These are phyloP conservation scores for Parelbella ahira DNA, from an alignment of 2,888 invertebrate species.

Conservation along the genomic window DNA sequence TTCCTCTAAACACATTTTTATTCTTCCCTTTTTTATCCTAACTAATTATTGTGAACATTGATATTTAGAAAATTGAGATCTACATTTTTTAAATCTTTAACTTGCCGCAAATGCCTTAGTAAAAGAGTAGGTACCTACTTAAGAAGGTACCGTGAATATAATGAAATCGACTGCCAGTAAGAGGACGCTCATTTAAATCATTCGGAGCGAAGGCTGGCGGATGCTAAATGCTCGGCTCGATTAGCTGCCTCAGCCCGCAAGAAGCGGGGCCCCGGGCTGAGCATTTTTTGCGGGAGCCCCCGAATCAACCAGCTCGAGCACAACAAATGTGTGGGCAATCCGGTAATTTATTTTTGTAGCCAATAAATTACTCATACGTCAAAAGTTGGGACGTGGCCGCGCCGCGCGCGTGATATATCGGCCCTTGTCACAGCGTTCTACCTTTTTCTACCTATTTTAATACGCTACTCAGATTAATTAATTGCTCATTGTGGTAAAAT, in stretches of 20 bases:
- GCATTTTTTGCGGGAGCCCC: slow-evolving; percentile 73
- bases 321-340: slow-evolving; percentile 76
- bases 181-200: no score
- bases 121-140: no score
- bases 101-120: no score
- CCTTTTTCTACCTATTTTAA: slow-evolving; percentile 64
- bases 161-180: no score
- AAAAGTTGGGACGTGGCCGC: slow-evolving; percentile 66
- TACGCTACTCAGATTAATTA: slow-evolving; percentile 58
- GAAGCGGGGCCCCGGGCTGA: slow-evolving; percentile 56
- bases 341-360: slow-evolving; percentile 77
- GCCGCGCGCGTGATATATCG: slow-evolving; percentile 70
- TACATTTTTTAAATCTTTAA: no score
- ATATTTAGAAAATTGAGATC: no score
- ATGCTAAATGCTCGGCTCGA: slow-evolving; percentile 18
- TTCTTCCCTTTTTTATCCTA: no score
- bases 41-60: no score
- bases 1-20: no score
- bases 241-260: slow-evolving; percentile 44
- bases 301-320: slow-evolving; percentile 74
- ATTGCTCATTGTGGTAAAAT: slow-evolving; percentile 51
- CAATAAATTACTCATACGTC: slow-evolving; percentile 80
- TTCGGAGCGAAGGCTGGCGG: no score
- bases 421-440: slow-evolving; percentile 67
- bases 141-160: no score